Evolutionary conservation across 2,113 vertebrate species (phyloP), one percentile per base, ranked within the genome.

Genomic region (Felis catus): DNA sequence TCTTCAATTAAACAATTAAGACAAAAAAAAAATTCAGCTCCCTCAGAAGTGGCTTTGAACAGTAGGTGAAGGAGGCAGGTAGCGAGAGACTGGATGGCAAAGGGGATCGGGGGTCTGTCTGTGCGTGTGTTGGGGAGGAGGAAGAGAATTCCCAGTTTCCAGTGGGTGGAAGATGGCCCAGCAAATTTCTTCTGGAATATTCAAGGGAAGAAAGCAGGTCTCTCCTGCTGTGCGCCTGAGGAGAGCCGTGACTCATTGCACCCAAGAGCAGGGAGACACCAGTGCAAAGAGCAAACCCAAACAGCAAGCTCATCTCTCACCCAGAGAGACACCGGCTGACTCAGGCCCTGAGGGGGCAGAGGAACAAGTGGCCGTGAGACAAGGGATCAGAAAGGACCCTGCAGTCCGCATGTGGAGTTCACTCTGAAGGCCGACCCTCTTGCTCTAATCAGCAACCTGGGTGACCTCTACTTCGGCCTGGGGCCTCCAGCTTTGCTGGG

Each of bases 301-400:
- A 53, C 3, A 15, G 91, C 0, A 2, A 63, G 55, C 45, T 48
- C 12, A 4, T 12, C 39, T 14, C 7, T 11, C 18, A 61, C 36
- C 74, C 66, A 27, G 55, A 39, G 53, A 48, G 82, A 76, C 48
- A 39, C 36, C 3, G 0, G 1, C 33, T 10, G 11, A 23, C 27
- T 29, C 1, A 16, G 79, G 65, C 65, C 88, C 15, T 18, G n/a
- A 65, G 7, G 83, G 78, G 29, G 25, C 36, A 0, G 23, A 78
- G 66, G 29, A 58, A 31, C 0, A 5, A 68, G 29, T 10, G 41
- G 41, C 88, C 10, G 0, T n/a, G 0, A 1, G 14, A 41, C 11
- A 9, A 45, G 70, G 63, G 51, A 41, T 82, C 15, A 0, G 29
- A 55, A 55, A 23, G 88, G 29, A 23, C 53, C 51, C 82, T 21